Evolutionary conservation across 1,140 invertebrate genomes (phyloP), one percentile per base, ranked within the genome.

Genomic region (Monomorium pharaonis): DNA sequence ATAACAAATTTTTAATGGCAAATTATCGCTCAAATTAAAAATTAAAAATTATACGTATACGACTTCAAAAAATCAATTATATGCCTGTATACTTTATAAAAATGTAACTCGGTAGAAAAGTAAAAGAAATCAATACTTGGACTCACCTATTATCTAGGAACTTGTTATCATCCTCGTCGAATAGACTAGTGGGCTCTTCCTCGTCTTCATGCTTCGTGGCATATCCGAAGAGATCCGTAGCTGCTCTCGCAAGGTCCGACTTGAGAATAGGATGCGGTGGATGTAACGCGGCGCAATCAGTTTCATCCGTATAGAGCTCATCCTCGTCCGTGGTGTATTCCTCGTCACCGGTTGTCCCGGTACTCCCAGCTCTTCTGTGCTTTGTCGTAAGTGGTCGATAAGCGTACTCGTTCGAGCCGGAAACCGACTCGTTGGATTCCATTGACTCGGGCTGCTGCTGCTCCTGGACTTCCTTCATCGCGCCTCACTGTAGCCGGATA

Each of bases 291-390:
- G 65, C 49, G 85, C 94, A 94, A 77, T 96, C 96, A 10, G 92
- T 89, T 63, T 96, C 95, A 67, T 96, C 95, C 2, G 91, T 90
- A 80, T 95, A 95, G 0, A 95, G 87, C 60, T 96, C 95, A 85
- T 96, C 95, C 77, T 96, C 95, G 81, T 96, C 96, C 14, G 95
- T 96, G 0, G 96, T 96, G 87, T 95, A 95, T 27, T 95, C 95
- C 88, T 96, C 95, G 83, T 96, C 96, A 0, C 95, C 96, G 3
- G 96, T 96, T 4, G 96, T 96, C 1, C 96, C 95, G 12, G 96
- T 96, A 24, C 95, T 96, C 9, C 95, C 95, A 4, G 95, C 95
- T 21, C 95, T 92, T 69, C 95, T 92, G 80, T 96, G 95, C 49
- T 95, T 95, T 18, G 94, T 94, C 27, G 93, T 94, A 49, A 94